Base-by-base conservation (phyloP, 2,888 invertebrate species). In the Elegia similella region DNA sequence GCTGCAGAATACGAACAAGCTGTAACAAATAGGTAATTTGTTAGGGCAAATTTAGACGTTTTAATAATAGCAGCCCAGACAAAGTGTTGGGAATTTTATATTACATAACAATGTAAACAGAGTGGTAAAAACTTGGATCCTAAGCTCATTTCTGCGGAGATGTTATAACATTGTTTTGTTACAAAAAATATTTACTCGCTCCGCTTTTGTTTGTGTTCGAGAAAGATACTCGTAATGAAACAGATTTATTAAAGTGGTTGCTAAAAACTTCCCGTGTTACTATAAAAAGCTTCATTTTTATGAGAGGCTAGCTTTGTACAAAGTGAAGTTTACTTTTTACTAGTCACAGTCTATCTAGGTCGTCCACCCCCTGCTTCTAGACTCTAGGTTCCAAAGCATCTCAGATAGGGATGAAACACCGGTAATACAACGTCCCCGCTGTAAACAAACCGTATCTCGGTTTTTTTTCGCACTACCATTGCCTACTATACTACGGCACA, bases 21-120 rank as follows among this genome's bases (percentile, higher is more conserved):
- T 43, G 8, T 43, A 2, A 38, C 38, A 38, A 38, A 38, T 38
- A 38, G n/a, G 12, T 38, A 10, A 1, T 38, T 38, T 38, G 38
- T 38, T n/a, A n/a, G n/a, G 46, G 17, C 12, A 17, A 46, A 46
- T 46, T 46, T 23, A 55, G 55, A 16, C 46, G 34, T 46, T 55
- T 55, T 55, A 44, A 55, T 55, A 55, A 55, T 55, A 46, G 55
- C 46, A 23, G 44, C 16, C 12, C 55, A 13, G 34, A 55, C 55
- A 55, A 55, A 46, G 23, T 32, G 55, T 32, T 32, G 34, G 32
- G 43, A 15, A 44, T 55, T 55, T 55, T 55, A 44, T 55, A 55
- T 46, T 29, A 44, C 34, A 13, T 42, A 6, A 55, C 43, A 46
- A 32, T 55, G 55, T 55, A 55, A 55, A 46, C 32, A 55, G 42